Conservation (phyloP, 2,888 invertebrate species). For the Electrophaes corylata region DNA sequence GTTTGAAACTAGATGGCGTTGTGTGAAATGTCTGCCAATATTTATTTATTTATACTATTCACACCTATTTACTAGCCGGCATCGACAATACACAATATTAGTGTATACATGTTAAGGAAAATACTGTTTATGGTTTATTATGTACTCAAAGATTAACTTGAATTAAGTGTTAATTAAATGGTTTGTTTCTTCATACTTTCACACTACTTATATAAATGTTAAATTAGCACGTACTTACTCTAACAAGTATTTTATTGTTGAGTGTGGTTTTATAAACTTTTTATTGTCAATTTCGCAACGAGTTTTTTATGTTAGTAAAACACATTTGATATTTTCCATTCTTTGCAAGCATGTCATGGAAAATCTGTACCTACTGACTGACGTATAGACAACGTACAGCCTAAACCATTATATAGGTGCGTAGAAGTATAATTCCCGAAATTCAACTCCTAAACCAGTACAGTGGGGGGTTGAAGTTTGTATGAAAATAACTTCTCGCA, state of each 20-base stretch:
- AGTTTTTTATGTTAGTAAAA: neutral
- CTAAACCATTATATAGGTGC: too few species aligned
- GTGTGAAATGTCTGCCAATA: too few species aligned
- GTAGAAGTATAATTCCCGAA: too few species aligned
- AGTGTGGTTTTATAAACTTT: neutral
- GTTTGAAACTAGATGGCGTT: too few species aligned
- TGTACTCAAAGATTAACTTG: slow-evolving; percentile 27
- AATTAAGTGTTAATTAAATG: slow-evolving; percentile 35
- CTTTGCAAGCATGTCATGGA: too few species aligned
- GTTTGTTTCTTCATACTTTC: slow-evolving; percentile 32
- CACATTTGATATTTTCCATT: too few species aligned
- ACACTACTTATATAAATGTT: slow-evolving; percentile 3
- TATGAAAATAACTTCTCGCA: too few species aligned
- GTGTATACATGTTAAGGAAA: slow-evolving; percentile 32
- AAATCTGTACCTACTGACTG: too few species aligned
- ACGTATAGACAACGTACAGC: too few species aligned
- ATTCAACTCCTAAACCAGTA: too few species aligned
- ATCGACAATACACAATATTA: slow-evolving; percentile 34
- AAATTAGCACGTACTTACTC: slow-evolving; percentile 10
- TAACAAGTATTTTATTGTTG: slow-evolving; percentile 3
- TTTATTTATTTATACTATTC: neutral
- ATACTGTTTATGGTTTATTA: slow-evolving; percentile 30
- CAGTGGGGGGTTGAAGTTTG: too few species aligned
- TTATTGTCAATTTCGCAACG: neutral
- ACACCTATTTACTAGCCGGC: slow-evolving; percentile 1